Conservation (phyloP, 2,113 vertebrate genomes). For the Eretmochelys imbricata region DNA sequence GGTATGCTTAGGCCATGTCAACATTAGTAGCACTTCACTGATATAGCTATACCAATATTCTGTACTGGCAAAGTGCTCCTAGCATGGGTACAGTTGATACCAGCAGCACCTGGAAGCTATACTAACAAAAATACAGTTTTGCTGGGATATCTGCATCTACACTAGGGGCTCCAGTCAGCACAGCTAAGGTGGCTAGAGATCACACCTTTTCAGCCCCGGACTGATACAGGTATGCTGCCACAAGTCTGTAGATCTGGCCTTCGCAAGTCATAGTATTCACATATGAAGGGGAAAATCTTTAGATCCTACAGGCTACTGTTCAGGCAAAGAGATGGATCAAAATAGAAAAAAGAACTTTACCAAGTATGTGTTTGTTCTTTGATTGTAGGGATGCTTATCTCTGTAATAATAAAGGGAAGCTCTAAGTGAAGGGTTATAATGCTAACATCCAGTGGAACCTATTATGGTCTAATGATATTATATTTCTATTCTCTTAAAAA, state of each 20-base stretch:
- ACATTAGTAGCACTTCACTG: not conserved
- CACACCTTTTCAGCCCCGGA: not conserved
- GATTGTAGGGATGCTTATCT: not conserved
- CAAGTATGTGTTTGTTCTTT: not conserved
- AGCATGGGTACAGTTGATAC: not conserved
- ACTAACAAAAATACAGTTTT: not conserved
- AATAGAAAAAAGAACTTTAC: not conserved
- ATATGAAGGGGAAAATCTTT: not conserved
- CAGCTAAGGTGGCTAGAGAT: not conserved
- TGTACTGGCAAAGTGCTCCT: not conserved
- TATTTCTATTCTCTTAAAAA: not conserved
- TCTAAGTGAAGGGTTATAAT: not conserved
- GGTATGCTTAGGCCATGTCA: not conserved
- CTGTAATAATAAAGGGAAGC: not conserved
- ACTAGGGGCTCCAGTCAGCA: not conserved
- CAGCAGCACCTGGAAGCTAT: not conserved
- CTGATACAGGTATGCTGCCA: not conserved
- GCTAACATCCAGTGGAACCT: not conserved
- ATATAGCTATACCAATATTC: not conserved
- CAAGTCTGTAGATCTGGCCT: not conserved
- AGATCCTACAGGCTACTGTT: not conserved
- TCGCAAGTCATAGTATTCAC: not conserved
- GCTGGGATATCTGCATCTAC: not conserved
- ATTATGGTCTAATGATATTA: not conserved
- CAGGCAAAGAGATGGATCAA: not conserved